phyloP scores from a whole-genome alignment of 2,113 vertebrate genomes.

The Peromyscus maniculatus region DNA sequence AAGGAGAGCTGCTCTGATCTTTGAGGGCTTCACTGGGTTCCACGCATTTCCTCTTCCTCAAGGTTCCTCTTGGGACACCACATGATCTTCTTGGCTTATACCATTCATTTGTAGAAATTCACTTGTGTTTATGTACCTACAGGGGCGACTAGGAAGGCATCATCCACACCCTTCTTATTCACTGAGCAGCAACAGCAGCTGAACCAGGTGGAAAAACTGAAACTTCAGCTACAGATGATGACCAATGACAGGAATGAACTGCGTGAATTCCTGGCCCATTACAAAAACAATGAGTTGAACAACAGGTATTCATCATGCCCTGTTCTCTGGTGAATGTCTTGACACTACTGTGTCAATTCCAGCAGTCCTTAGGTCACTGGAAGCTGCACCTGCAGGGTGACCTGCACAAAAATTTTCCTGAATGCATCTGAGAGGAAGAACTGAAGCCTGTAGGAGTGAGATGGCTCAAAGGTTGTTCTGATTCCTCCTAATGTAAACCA shows the following conservation, averaged over 20 bases:
- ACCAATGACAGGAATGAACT: conserved; percentile 82
- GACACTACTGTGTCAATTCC: too few species aligned
- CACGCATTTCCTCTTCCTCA: not conserved
- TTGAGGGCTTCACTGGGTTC: not conserved
- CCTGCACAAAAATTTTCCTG: too few species aligned
- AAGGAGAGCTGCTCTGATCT: not conserved
- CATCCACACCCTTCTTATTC: conserved; percentile 92
- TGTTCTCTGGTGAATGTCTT: too few species aligned
- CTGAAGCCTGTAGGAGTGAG: too few species aligned
- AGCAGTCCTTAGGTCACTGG: too few species aligned
- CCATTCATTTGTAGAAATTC: not conserved
- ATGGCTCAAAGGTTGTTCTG: too few species aligned
- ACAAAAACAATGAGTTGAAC: too few species aligned
- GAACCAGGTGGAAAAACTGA: conserved; percentile 94
- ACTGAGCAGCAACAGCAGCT: conserved; percentile 88
- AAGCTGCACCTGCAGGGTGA: too few species aligned
- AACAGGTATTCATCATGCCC: too few species aligned
- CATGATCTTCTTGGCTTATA: not conserved
- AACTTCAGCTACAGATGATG: conserved; percentile 94
- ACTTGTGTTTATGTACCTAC: not conserved
- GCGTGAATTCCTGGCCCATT: too few species aligned
- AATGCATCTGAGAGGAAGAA: too few species aligned
- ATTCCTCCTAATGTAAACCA: too few species aligned
- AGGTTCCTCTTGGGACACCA: not conserved
- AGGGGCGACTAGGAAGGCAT: conserved; percentile 93